Base-by-base conservation (phyloP, 2,797 vertebrate genomes). In the Echiichthys vipera region DNA sequence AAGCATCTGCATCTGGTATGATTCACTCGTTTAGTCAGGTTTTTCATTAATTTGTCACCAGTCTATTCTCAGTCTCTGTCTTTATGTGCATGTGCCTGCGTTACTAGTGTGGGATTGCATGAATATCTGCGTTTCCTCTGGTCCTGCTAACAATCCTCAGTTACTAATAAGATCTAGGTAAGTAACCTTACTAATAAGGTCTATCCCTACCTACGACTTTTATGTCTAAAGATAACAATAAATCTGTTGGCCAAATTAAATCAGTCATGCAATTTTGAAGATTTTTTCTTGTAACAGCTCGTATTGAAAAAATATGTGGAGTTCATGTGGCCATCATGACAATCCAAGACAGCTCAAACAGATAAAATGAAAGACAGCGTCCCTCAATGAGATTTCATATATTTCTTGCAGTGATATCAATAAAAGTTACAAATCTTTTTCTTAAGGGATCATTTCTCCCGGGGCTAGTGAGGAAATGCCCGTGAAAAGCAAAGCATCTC, bases 11-110 rank as follows among this genome's bases (percentile, higher is more conserved):
- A 61, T 65, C 45, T 58, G 17, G 30, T 14, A 20, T 15, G 0
- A 43, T 55, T 49, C 13, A 45, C 10, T 61, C 15, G 20, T 25
- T 36, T 34, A 53, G 47, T 50, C 12, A 24, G 13, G 17, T 18
- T 58, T 71, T 57, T 29, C 30, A 59, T 65, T 17, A 25, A 62
- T 76, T 65, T 74, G 20, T 69, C 39, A 69, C 29, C 62, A 37
- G 34, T 47, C 62, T 65, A 10, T 29, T 37, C 20, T 58, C 18
- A 24, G 5, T 12, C 36, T 25, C 1, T 46, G 10, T 47, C 24
- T 65, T 42, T 4, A 17, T 8, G 29, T 45, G 65, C 42, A 49
- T 20, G 50, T 58, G 20, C 10, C 27, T 56, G 47, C 3, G 5
- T 61, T 22, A 50, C 15, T 17, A 1, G 12, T n/a, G 25, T 57